phyloP scores from a whole-genome alignment of 1,140 invertebrate species.

The Frieseomelitta varia region DNA sequence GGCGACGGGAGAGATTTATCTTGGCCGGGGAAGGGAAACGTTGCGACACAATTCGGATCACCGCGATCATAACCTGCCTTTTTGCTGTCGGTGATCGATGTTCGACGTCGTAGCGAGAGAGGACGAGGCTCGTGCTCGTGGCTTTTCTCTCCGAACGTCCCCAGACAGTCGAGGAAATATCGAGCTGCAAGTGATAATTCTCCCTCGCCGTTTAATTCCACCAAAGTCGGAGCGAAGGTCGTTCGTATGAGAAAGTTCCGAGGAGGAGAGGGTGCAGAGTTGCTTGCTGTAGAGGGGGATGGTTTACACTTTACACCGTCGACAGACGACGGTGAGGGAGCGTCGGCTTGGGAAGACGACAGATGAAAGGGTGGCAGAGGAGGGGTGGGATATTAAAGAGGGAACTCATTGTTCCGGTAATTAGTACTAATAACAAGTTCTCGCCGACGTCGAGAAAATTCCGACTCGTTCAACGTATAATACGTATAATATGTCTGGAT shows the following conservation, averaged over 20 bases:
- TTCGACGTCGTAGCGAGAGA: background rate
- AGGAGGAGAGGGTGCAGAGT: constrained; percentile 5
- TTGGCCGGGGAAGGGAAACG: no score
- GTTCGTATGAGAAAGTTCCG: constrained; percentile 37
- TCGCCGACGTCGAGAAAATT: constrained; percentile 42
- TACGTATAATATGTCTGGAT: background rate
- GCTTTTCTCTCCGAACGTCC: background rate
- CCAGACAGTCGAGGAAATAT: background rate
- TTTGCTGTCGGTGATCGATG: background rate
- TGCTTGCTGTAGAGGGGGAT: constrained; percentile 4
- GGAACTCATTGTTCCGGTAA: constrained; percentile 69
- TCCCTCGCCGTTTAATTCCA: constrained; percentile 22
- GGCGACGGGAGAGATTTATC: no score
- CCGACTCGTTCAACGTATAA: constrained; percentile 62
- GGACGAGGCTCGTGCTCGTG: background rate
- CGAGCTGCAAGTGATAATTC: constrained; percentile 32
- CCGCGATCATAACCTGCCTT: constrained; percentile 2
- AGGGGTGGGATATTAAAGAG: constrained; percentile 60
- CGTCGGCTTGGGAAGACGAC: constrained; percentile 26
- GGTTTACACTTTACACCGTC: constrained; percentile 51
- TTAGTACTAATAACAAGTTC: constrained; percentile 61
- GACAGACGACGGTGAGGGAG: constrained; percentile 40
- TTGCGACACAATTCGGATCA: no score
- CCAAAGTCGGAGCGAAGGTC: background rate
- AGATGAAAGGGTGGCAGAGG: constrained; percentile 57